Evolutionary conservation across 2,888 invertebrate species (phyloP), one percentile per base, ranked within the genome.

Genomic region (Caenorhabditis japonica): DNA sequence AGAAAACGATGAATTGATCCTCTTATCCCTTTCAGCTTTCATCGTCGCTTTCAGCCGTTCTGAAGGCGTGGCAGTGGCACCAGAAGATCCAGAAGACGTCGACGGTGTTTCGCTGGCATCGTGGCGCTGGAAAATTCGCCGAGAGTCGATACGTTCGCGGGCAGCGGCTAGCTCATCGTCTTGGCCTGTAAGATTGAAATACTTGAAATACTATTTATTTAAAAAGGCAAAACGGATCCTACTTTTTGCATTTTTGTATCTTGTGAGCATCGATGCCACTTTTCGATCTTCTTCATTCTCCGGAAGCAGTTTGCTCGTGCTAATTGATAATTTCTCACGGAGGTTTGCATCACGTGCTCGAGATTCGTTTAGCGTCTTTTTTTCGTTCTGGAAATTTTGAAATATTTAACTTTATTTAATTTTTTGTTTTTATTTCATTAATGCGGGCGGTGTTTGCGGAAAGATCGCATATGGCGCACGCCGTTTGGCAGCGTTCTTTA

Each of bases 301-400:
- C 3, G 86, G 84, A 30, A 80, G 53, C 47, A 86, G 66, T 25
- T 61, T 38, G 12, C 79, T 71, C 19, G 78, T 80, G 10, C 73
- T 64, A 2, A 85, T 73, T 8, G 84, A 85, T 0, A 79, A 39
- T 27, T 83, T 73, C 5, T 76, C 69, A 15, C 74, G 60, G 4
- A 86, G 66, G 27, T 75, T 83, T 17, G 80, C 77, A 49, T 86
- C 86, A 8, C 76, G 75, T 1, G 76, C 80, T 21, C 83, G 64
- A 15, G 73, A 51, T 30, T 84, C 86, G 25, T 71, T 79, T 15
- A 84, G 60, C 15, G 66, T 39, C 36, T 77, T 82, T 62, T 84
- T 85, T 59, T 85, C 82, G 33, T 46, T 72, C 84, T 84, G 64
- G 43, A 79, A 58, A 34, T 12, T 12, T 41, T 2, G 19, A 17